Base-by-base conservation (phyloP, 30 jellyfish, hydroid and myxozoan species). In the Haliclystus octoradiatus region DNA sequence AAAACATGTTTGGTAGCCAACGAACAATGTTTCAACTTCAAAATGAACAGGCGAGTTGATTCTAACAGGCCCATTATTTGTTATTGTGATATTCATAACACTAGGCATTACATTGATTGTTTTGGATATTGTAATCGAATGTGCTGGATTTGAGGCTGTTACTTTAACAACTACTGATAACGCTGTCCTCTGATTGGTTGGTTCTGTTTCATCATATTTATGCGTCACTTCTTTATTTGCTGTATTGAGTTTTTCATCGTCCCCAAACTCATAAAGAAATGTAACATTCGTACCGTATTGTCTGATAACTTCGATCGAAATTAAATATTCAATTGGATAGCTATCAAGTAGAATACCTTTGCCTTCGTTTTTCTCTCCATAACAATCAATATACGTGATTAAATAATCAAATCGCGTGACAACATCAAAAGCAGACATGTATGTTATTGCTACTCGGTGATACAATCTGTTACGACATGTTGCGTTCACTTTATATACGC, bases 201-300 rank as follows among this genome's bases (percentile, higher is more conserved):
- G 77, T 0, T 33, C 33, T 26, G 82, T 26, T 29, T 77, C 63
- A 19, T 33, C 27, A 72, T 29, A 80, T 2, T 76, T 64, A 69
- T 80, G 86, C 50, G 63, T 49, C 40, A 49, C 4, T 26, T 64
- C 33, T 23, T 47, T 34, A 22, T 3, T 52, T 14, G 32, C 49
- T 19, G 92, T 69, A 34, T 4, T 69, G 2, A 25, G 47, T n/a
- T 50, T 74, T 47, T 23, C 27, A 28, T 47, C 71, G 9, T 50
- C 81, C 22, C 75, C 77, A 60, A 71, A 72, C 2, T 63, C 65
- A 24, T 47, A 33, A 3, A 22, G 49, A 34, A 52, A 65, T 9
- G 94, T 80, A 1, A 80, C 62, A 66, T 80, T 80, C 28, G 85
- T 63, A 66, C 94, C 94, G 3, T 33, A 46, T 50, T 80, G 94